A percentile compares a stretch with the other conserved stretches of the same genome.
These are phyloP conservation scores for Drosophila vallismaia DNA, from an alignment of 2,888 invertebrate species.

Conservation along the genomic window DNA sequence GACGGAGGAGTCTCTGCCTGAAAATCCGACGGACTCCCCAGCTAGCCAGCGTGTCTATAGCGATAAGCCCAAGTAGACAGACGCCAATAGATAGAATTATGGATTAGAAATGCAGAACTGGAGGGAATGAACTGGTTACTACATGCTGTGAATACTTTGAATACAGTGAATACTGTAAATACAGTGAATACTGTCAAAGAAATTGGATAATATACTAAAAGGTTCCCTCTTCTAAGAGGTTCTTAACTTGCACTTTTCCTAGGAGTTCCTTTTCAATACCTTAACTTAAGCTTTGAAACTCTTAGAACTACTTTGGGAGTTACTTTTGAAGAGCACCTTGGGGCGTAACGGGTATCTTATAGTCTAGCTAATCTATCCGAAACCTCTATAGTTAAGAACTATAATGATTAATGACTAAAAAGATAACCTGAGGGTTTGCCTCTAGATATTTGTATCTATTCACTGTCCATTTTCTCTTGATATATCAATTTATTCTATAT, in stretches of 20 bases:
- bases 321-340: neutral
- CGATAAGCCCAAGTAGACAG: neutral
- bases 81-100: neutral
- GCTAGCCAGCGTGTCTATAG: conserved; percentile 34
- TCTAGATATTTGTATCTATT: too few relatives aligned
- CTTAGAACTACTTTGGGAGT: neutral
- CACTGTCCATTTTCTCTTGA: too few relatives aligned
- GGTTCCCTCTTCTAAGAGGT: too few relatives aligned
- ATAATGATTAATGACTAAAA: neutral
- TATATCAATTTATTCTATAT: too few relatives aligned
- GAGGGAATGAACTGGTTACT: conserved; percentile 2
- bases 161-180: too few relatives aligned
- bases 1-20: neutral
- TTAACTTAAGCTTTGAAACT: too few relatives aligned
- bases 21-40: neutral
- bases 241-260: too few relatives aligned
- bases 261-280: too few relatives aligned
- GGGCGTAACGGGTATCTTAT: neutral
- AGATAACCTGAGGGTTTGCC: neutral
- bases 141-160: too few relatives aligned
- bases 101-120: conserved; percentile 2
- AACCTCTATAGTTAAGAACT: too few relatives aligned
- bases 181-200: too few relatives aligned
- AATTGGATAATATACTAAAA: too few relatives aligned
- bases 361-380: neutral